Conservation (phyloP, 2,888 invertebrate genomes). For the Dendrolimus houi region DNA sequence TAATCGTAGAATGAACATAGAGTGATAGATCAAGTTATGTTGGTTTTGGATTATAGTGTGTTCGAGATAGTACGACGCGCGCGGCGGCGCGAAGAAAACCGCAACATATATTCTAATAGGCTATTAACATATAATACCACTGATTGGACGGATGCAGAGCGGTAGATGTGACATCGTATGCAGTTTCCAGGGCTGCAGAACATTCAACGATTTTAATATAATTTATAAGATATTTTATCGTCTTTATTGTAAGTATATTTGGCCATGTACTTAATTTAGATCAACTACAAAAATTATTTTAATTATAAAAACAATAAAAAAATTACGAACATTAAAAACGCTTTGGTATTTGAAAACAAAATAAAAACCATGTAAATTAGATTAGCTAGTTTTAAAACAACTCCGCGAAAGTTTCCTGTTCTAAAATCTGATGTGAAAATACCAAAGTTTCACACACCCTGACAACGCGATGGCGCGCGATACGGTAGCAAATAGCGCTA, state of each 20-base stretch:
- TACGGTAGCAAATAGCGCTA: constrained; percentile 74
- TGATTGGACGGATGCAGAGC: constrained; percentile 78
- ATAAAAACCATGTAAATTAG: too few relatives aligned
- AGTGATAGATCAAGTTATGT: constrained; percentile 21
- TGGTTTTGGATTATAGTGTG: constrained; percentile 31
- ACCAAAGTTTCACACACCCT: constrained; percentile 36
- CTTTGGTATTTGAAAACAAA: too few relatives aligned
- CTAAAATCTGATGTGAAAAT: constrained; percentile 10
- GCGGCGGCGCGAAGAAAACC: constrained; percentile 53
- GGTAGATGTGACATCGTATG: constrained; percentile 58
- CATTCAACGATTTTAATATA: constrained; percentile 15
- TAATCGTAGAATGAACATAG: constrained; percentile 13
- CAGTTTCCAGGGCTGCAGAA: constrained; percentile 32
- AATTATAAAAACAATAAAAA: too few relatives aligned
- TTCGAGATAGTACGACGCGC: constrained; percentile 36
- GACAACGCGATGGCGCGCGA: constrained; percentile 64
- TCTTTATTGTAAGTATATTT: too few relatives aligned
- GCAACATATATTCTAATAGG: constrained; percentile 71
- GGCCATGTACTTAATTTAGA: too few relatives aligned
- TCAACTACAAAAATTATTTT: too few relatives aligned
- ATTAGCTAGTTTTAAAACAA: too few relatives aligned
- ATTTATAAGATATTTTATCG: too few relatives aligned
- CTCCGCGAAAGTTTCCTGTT: not conserved
- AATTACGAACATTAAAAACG: too few relatives aligned
- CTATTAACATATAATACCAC: constrained; percentile 76